A percentile compares a stretch with the other conserved stretches of the same genome.
Conservation (phyloP, 2,888 invertebrate genomes). For the Adelphocoris suturalis region DNA sequence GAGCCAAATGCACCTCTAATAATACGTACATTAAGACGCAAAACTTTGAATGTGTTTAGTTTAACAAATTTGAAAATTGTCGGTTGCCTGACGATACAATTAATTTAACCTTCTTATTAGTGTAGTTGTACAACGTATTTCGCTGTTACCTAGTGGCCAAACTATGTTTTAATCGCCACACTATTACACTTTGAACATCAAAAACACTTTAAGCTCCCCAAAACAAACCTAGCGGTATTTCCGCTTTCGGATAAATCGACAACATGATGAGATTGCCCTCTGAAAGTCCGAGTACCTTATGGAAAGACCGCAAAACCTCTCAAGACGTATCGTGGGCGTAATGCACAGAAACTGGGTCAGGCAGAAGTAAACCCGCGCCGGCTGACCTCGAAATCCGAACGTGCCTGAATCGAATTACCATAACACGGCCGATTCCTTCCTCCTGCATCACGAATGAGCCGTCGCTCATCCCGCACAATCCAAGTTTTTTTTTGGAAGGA, state of each 20-base stretch:
- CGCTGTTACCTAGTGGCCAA: no score
- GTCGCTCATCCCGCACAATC: not conserved
- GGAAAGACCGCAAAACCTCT: constrained; percentile 5
- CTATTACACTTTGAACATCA: no score
- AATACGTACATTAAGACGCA: no score
- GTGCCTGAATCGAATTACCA: constrained; percentile 46
- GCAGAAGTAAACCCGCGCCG: not conserved
- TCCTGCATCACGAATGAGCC: constrained; percentile 12
- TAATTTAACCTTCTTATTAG: no score
- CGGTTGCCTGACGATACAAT: no score
- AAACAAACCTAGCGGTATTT: constrained; percentile 25
- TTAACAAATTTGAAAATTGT: no score
- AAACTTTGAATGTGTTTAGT: no score
- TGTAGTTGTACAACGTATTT: no score
- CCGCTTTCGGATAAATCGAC: not conserved
- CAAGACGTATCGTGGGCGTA: not conserved
- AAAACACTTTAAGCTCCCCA: not conserved
- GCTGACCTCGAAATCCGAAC: constrained; percentile 31
- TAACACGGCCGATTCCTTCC: constrained; percentile 30
- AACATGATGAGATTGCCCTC: not conserved
- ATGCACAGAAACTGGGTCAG: constrained; percentile 29
- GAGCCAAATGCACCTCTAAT: no score
- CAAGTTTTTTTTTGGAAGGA: not conserved
- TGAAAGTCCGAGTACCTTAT: not conserved
- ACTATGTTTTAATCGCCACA: not conserved